phyloP scores from a whole-genome alignment of 2,113 vertebrate genomes.

The Corythornis cristatus region DNA sequence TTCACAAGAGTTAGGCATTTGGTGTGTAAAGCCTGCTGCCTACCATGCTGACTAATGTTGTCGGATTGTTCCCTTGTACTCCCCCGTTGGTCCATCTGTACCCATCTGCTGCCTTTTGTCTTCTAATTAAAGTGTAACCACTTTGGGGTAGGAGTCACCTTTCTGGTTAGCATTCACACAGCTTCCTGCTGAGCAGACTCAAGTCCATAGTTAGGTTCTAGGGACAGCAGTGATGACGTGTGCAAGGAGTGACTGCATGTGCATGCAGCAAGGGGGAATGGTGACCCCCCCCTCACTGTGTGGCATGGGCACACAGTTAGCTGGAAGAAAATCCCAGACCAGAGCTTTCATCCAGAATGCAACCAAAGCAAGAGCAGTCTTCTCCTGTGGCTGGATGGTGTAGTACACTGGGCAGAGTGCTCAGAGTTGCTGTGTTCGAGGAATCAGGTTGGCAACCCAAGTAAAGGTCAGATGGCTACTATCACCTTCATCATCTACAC shows the following conservation, averaged over 20 bases:
- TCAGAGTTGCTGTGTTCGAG: neutral
- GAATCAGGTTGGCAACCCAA: neutral
- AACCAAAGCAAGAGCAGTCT: neutral
- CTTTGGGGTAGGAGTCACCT: constrained; percentile 8
- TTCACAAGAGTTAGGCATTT: constrained; percentile 46
- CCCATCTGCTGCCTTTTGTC: constrained; percentile 65
- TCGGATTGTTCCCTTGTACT: constrained; percentile 64
- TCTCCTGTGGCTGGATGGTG: neutral
- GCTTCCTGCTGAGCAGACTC: neutral
- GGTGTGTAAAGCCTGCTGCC: constrained; percentile 54
- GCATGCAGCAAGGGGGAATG: neutral
- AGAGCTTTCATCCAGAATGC: neutral
- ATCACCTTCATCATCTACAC: neutral
- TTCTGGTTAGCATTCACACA: neutral
- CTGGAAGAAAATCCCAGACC: neutral
- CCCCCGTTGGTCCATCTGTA: constrained; percentile 67
- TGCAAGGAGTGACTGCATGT: neutral
- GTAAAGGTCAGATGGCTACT: neutral
- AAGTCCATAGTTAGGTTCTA: neutral
- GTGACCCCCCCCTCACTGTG: neutral
- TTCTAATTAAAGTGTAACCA: constrained; percentile 27
- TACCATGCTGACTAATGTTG: constrained; percentile 66
- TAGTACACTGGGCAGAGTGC: neutral
- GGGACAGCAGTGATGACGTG: accelerated
- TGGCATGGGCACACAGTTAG: neutral